A percentile compares a stretch with the other conserved stretches of the same genome.
Conservation (phyloP, 2,888 invertebrate genomes). For the Drosophila kuntzei region DNA sequence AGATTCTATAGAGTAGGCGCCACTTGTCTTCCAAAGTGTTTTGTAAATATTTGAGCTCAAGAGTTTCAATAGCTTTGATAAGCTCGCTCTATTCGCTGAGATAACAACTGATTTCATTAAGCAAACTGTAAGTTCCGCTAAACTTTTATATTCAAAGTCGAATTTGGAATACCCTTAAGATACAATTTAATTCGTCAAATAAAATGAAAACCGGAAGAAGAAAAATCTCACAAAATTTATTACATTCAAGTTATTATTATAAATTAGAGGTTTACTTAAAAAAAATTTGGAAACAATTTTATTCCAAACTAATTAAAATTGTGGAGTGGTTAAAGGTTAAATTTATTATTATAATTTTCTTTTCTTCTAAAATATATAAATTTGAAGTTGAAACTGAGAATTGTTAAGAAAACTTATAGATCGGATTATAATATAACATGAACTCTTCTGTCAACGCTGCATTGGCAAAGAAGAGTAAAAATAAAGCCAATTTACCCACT, state of each 20-base stretch:
- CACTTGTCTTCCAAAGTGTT: constrained; percentile 34
- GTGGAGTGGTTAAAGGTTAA: too few relatives aligned
- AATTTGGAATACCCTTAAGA: constrained; percentile 7
- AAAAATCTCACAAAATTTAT: too few relatives aligned
- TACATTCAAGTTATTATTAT: too few relatives aligned
- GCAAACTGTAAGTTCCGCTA: neutral
- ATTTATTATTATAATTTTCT: too few relatives aligned
- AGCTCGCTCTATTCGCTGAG: constrained; percentile 2
- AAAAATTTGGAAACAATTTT: too few relatives aligned
- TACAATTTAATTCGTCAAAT: neutral
- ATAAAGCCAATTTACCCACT: constrained; percentile 2
- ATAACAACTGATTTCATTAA: constrained; percentile 41
- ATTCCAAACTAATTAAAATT: too few relatives aligned
- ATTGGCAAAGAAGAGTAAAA: neutral
- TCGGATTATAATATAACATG: neutral
- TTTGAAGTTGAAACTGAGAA: too few relatives aligned
- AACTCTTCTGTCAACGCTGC: neutral
- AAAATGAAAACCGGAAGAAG: too few relatives aligned
- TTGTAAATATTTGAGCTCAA: constrained; percentile 35
- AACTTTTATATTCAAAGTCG: neutral
- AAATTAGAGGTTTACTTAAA: too few relatives aligned
- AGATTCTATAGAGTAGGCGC: neutral
- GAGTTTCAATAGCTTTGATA: constrained; percentile 27
- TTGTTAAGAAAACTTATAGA: too few relatives aligned
- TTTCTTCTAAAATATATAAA: too few relatives aligned